phyloP scores from a whole-genome alignment of 2,797 vertebrate genomes.

The Masticophis lateralis region DNA sequence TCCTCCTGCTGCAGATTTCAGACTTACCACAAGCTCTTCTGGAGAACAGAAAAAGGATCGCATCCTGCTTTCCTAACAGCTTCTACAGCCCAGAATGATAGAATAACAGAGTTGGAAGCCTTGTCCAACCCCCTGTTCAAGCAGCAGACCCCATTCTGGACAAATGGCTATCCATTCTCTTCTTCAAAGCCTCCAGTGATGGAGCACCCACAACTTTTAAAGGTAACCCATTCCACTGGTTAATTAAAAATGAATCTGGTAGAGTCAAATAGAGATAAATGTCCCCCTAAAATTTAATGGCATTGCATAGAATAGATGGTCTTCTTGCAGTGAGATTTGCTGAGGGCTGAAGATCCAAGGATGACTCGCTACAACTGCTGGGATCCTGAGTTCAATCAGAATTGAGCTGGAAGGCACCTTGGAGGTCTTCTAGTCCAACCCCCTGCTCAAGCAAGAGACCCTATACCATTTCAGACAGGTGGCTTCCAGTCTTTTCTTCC shows the following conservation, averaged over 20 bases:
- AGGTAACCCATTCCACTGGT: background rate
- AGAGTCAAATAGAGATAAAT: background rate
- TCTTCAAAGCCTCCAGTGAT: background rate
- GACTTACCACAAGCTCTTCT: background rate
- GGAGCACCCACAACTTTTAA: too few relatives aligned
- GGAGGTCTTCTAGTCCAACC: too few relatives aligned
- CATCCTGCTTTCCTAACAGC: background rate
- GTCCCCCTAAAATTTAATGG: conserved; percentile 1
- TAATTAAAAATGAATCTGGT: background rate
- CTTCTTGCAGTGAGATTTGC: conserved; percentile 17
- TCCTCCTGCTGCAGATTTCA: background rate
- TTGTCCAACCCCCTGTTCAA: background rate
- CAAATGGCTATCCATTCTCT: background rate
- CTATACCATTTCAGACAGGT: too few relatives aligned
- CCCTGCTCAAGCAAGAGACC: too few relatives aligned
- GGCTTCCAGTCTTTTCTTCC: too few relatives aligned
- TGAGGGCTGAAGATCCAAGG: conserved; percentile 20
- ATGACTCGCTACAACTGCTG: background rate
- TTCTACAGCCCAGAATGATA: background rate
- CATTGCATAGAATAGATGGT: conserved; percentile 4
- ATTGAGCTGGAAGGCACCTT: too few relatives aligned
- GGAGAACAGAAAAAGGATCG: background rate
- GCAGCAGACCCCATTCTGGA: background rate
- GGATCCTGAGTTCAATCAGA: background rate
- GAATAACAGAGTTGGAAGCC: background rate